Evolutionary conservation across 2,797 vertebrate species (phyloP), one percentile per base, ranked within the genome.

Genomic region (Enteromius treurensis): DNA sequence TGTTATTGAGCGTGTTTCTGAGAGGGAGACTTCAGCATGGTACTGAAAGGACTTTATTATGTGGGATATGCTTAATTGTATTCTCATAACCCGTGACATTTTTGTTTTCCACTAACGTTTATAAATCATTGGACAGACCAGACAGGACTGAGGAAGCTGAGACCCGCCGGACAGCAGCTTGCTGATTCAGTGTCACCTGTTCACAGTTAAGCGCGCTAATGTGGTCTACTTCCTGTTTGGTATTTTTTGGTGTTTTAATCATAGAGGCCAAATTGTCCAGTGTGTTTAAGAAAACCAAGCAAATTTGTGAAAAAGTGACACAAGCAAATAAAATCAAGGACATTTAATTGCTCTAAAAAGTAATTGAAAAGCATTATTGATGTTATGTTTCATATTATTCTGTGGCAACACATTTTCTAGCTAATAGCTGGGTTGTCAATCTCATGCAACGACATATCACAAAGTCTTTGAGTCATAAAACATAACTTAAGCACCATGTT

Each of bases 1-100:
- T 49, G 37, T 45, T 64, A 73, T 84, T 84, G 45, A 80, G 37
- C 68, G 67, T 5, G 71, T 14, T 10, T 49, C 58, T 80, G 71
- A 77, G 60, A 75, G n/a, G 21, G 42, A 65, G 70, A 51, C 15
- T 82, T 65, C 79, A 80, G 70, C 5, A 65, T 68, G 76, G 55
- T 37, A 73, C 83, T 68, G 79, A 82, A 82, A 82, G 77, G 67
- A 40, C 49, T 82, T 82, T 86, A 77, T 75, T 84, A 82, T 51
- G n/a, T 80, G 42, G 13, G 15, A 40, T 42, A 69, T 62, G 55
- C 55, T 80, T 70, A 79, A 65, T 34, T 34, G 5, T 58, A 29
- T 70, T 23, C 53, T 47, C 40, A 53, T 40, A 80, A 82, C 83
- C 55, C 14, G 45, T 82, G 71, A 73, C 32, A 51, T 80, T 86